phyloP scores from a whole-genome alignment of 2,113 vertebrate genomes.

The Rhynchomys soricoides region DNA sequence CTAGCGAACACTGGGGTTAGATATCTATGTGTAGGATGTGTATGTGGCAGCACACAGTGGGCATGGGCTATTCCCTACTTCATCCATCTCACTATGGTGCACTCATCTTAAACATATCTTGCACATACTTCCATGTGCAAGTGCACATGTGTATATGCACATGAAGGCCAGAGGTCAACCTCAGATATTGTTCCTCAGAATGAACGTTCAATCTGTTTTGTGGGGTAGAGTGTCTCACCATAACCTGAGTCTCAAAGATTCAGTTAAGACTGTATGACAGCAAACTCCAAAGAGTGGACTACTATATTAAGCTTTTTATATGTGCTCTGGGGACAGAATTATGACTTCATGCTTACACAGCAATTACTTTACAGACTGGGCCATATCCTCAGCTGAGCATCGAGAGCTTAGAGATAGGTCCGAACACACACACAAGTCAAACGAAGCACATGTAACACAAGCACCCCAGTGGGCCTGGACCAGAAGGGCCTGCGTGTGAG shows the following conservation, averaged over 20 bases:
- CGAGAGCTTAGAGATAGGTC: neutral
- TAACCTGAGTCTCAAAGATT: neutral
- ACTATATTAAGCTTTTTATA: neutral
- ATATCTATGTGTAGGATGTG: neutral
- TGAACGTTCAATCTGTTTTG: neutral
- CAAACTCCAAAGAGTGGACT: neutral
- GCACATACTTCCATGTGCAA: neutral
- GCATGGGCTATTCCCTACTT: too few relatives aligned
- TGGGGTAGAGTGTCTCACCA: neutral
- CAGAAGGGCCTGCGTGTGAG: neutral
- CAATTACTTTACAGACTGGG: neutral
- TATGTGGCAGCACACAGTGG: too few relatives aligned
- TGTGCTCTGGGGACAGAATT: neutral
- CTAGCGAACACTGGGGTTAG: neutral
- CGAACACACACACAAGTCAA: neutral
- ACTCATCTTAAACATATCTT: neutral
- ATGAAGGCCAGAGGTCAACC: neutral
- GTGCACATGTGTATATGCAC: too few relatives aligned
- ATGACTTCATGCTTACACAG: neutral
- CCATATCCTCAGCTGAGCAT: neutral
- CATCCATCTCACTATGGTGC: neutral
- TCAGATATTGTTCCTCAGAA: neutral
- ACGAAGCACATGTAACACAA: neutral
- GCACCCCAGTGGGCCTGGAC: neutral
- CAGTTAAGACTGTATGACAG: neutral